Conservation (phyloP, 2,888 invertebrate species). For the Pammene aurita region DNA sequence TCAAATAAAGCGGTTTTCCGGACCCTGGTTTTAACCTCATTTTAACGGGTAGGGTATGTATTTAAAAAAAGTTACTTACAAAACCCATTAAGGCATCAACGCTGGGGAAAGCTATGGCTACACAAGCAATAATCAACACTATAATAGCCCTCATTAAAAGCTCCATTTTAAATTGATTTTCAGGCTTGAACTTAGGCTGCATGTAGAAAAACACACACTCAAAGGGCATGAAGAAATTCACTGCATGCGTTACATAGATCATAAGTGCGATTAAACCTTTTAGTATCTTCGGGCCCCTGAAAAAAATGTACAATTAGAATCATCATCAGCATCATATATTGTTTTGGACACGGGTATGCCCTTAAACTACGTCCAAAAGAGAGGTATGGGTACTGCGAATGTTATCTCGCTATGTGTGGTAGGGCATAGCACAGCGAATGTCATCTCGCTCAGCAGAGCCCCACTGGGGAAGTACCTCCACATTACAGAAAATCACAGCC, state of each 20-base stretch:
- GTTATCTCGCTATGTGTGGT: no score
- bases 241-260: slow-evolving; percentile 68
- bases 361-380: no score
- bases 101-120: slow-evolving; percentile 64
- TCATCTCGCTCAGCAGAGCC: no score
- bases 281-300: slow-evolving; percentile 60
- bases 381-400: no score
- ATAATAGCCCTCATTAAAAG: slow-evolving; percentile 58
- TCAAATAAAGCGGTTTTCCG: no score
- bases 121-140: slow-evolving; percentile 49
- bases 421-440: no score
- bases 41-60: no score
- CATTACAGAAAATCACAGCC: no score
- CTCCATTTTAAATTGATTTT: slow-evolving; percentile 53
- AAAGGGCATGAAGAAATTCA: slow-evolving; percentile 73
- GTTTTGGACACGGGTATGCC: no score
- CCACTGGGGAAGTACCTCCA: no score
- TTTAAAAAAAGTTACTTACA: slow-evolving; percentile 60
- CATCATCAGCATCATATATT: no score
- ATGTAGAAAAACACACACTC: slow-evolving; percentile 64
- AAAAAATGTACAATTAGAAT: slow-evolving; percentile 42
- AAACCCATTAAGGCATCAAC: slow-evolving; percentile 70
- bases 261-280: slow-evolving; percentile 63
- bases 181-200: slow-evolving; percentile 45
- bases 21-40: no score